phyloP scores from a whole-genome alignment of 1,140 invertebrate species.

The Lutraria rhynchaena region DNA sequence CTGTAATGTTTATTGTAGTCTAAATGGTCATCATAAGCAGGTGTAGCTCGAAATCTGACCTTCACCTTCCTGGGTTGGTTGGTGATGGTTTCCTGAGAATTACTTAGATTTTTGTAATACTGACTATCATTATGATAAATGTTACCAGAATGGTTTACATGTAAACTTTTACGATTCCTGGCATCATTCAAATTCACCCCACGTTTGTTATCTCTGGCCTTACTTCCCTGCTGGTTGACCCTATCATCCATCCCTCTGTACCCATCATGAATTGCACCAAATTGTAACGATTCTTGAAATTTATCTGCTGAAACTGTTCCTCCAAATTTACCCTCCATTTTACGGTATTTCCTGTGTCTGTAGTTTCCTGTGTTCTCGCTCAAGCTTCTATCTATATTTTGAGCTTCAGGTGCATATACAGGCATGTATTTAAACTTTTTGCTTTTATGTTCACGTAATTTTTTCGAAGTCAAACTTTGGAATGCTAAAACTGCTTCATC shows the following conservation, averaged over 20 bases:
- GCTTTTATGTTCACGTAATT: background rate
- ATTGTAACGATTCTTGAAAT: slow-evolving; percentile 41
- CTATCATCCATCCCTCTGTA: slow-evolving; percentile 2
- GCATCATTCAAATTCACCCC: too few species aligned
- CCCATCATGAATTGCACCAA: slow-evolving; percentile 25
- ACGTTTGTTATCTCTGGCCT: too few species aligned
- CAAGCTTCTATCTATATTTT: background rate
- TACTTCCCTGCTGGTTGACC: too few species aligned
- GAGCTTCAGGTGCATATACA: background rate
- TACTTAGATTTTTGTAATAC: too few species aligned
- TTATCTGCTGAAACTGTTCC: background rate
- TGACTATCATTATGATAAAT: too few species aligned
- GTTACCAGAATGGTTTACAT: too few species aligned
- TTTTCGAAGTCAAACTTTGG: slow-evolving; percentile 34
- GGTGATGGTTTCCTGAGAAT: too few species aligned
- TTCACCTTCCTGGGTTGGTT: background rate
- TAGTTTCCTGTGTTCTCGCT: too few species aligned
- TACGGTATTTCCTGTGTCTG: background rate
- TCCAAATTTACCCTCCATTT: slow-evolving; percentile 1
- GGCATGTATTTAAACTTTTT: slow-evolving; percentile 23
- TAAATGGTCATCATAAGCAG: background rate
- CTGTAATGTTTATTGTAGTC: too few species aligned
- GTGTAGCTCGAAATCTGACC: slow-evolving; percentile 8
- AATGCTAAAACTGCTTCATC: slow-evolving; percentile 45
- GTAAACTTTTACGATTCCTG: too few species aligned